phyloP scores from a whole-genome alignment of 2,888 invertebrate species.

The Pocota personata region DNA sequence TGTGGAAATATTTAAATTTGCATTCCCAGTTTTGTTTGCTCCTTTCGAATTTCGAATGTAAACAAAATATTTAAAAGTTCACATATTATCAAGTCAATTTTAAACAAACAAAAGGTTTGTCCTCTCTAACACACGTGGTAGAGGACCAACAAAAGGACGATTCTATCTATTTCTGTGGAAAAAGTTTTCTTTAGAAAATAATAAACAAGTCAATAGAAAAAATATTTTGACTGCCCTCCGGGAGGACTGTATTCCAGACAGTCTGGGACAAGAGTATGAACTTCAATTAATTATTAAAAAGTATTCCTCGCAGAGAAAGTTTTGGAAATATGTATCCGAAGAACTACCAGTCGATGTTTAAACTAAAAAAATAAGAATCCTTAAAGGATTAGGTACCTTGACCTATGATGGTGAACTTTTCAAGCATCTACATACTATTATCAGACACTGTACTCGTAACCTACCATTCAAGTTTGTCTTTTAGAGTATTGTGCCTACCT shows the following conservation, averaged over 20 bases:
- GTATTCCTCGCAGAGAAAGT: too few species aligned
- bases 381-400: not conserved
- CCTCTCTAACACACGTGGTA: not conserved
- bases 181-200: slow-evolving; percentile 3
- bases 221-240: not conserved
- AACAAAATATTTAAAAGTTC: slow-evolving; percentile 18
- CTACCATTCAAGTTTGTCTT: not conserved
- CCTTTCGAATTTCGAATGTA: not conserved
- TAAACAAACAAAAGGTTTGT: not conserved
- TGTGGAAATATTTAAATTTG: slow-evolving; percentile 10
- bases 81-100: slow-evolving; percentile 19
- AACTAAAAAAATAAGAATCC: not conserved
- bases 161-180: not conserved
- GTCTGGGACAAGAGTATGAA: not conserved
- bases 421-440: not conserved
- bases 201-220: slow-evolving; percentile 24
- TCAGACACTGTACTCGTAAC: not conserved
- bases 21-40: not conserved
- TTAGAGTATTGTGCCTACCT: not conserved
- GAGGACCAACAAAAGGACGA: not conserved
- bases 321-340: too few species aligned
- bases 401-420: not conserved
- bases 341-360: too few species aligned
- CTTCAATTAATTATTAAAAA: too few species aligned
- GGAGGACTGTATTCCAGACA: not conserved